phyloP scores from a whole-genome alignment of 2,113 vertebrate species.

The Stigmatopora argus region DNA sequence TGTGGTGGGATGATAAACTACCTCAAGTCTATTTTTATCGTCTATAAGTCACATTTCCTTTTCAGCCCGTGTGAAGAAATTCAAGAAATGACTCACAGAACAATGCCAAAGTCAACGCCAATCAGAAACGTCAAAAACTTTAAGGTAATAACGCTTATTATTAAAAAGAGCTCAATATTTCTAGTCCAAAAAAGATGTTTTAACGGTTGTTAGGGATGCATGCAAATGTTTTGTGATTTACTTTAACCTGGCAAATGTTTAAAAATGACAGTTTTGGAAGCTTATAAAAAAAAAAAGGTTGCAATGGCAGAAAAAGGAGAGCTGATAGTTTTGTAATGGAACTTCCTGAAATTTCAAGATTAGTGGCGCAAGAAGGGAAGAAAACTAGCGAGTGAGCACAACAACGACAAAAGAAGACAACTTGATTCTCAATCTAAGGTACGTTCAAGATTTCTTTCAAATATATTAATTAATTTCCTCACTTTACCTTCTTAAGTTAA shows the following conservation, averaged over 20 bases:
- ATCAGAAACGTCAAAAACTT: too few relatives aligned
- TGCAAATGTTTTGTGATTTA: too few relatives aligned
- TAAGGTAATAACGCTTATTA: too few relatives aligned
- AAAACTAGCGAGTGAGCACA: background rate
- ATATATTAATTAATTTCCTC: background rate
- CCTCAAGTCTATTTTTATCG: background rate
- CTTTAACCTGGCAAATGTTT: too few relatives aligned
- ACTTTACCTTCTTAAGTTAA: background rate
- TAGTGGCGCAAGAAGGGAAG: conserved; percentile 1
- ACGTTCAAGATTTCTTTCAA: background rate
- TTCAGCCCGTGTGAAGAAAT: too few relatives aligned
- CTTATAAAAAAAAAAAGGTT: background rate
- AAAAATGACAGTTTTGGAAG: background rate
- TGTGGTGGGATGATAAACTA: too few relatives aligned
- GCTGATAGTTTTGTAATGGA: background rate
- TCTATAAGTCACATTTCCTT: background rate
- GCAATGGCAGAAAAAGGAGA: background rate
- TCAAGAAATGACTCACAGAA: too few relatives aligned
- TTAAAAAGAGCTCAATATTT: too few relatives aligned
- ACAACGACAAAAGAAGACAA: background rate
- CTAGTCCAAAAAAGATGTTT: too few relatives aligned
- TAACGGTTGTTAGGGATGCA: too few relatives aligned
- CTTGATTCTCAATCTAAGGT: background rate
- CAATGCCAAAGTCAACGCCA: too few relatives aligned
- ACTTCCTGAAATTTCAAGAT: too few relatives aligned